phyloP scores from a whole-genome alignment of 2,888 invertebrate species.

The Pandemis corylana region DNA sequence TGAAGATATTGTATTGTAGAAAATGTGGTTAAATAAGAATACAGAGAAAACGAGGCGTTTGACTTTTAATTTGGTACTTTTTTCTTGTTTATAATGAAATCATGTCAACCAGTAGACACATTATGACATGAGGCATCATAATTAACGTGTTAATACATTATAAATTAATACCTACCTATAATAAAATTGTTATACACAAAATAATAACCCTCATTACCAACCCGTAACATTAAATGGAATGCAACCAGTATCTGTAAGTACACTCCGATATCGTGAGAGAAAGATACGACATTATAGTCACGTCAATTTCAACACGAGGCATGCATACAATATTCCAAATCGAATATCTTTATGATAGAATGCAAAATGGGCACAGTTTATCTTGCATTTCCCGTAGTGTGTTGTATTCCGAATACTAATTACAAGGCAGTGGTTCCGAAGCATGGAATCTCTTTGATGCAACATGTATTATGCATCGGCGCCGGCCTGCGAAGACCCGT shows the following conservation, averaged over 20 bases:
- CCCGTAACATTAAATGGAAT: not conserved
- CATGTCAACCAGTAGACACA: too few relatives aligned
- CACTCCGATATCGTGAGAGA: not conserved
- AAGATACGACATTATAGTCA: slow-evolving; percentile 22
- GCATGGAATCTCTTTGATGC: slow-evolving; percentile 41
- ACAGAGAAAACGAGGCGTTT: too few relatives aligned
- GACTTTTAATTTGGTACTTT: too few relatives aligned
- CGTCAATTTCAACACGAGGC: slow-evolving; percentile 23
- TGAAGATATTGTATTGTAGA: too few relatives aligned
- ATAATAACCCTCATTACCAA: not conserved
- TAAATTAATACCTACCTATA: not conserved
- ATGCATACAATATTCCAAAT: slow-evolving; percentile 34
- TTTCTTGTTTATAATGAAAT: too few relatives aligned
- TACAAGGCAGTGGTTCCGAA: slow-evolving; percentile 29
- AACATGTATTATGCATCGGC: slow-evolving; percentile 39
- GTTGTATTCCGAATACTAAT: slow-evolving; percentile 40
- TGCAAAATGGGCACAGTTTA: slow-evolving; percentile 42
- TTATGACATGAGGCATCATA: too few relatives aligned
- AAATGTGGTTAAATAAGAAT: too few relatives aligned
- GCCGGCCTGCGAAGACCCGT: slow-evolving; percentile 28
- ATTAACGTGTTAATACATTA: not conserved
- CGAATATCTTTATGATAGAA: slow-evolving; percentile 35
- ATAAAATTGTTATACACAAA: not conserved
- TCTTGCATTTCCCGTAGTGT: slow-evolving; percentile 41
- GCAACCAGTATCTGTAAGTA: not conserved